Conservation (phyloP, 2,113 vertebrate species). For the Craseonycteris thonglongyai region DNA sequence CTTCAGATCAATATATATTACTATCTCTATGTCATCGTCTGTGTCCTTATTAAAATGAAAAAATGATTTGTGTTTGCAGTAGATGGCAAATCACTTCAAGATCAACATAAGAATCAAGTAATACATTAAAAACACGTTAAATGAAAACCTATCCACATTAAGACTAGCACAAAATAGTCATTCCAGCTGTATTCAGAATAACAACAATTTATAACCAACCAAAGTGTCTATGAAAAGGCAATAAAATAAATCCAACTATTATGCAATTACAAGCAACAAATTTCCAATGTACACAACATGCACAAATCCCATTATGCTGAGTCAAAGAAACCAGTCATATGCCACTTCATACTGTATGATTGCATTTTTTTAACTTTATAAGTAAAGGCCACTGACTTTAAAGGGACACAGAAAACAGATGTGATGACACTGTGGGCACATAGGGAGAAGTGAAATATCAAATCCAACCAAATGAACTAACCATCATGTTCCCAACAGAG, state of each 20-base stretch:
- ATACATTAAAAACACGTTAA: background rate
- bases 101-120: background rate
- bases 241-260: background rate
- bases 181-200: background rate
- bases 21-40: background rate
- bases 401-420: background rate
- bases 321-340: background rate
- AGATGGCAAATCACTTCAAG: background rate
- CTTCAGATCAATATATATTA: background rate
- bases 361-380: background rate
- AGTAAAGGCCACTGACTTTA: background rate
- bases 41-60: background rate
- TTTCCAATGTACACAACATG: background rate
- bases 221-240: background rate
- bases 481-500: background rate
- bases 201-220: background rate
- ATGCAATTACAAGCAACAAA: background rate
- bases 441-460: background rate
- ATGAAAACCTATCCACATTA: background rate
- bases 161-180: background rate
- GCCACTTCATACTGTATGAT: background rate
- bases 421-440: background rate
- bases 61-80: background rate
- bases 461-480: background rate
- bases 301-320: background rate